Conservation (phyloP, 2,113 vertebrate genomes). For the Vulpes lagopus region DNA sequence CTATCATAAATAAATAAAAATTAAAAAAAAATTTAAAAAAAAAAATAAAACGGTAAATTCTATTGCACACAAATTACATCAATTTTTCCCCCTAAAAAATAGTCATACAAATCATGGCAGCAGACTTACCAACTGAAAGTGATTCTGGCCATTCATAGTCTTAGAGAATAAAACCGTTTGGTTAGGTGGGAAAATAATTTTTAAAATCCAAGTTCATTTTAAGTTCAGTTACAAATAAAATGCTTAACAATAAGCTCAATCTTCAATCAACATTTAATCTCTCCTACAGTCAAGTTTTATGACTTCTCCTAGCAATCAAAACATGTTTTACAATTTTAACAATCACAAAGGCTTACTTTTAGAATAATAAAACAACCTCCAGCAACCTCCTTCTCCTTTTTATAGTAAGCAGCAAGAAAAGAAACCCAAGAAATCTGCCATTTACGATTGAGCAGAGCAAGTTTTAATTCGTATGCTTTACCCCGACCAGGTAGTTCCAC, state of each 20-base stretch:
- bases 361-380: neutral
- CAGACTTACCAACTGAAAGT: neutral
- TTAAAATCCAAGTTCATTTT: constrained; percentile 35
- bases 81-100: neutral
- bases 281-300: neutral
- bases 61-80: neutral
- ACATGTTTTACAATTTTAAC: neutral
- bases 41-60: neutral
- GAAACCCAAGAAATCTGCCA: neutral
- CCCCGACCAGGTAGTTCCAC: neutral
- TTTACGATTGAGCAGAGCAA: neutral
- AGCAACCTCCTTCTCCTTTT: neutral
- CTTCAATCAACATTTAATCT: neutral
- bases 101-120: neutral
- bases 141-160: neutral
- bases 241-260: neutral
- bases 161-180: neutral
- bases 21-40: no score
- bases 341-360: neutral
- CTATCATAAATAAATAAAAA: no score
- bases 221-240: constrained; percentile 37
- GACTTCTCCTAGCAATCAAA: neutral
- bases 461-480: neutral
- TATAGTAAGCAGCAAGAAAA: neutral
- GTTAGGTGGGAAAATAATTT: neutral